phyloP scores from a whole-genome alignment of 1,140 invertebrate genomes.

The Calephelis nemesis region DNA sequence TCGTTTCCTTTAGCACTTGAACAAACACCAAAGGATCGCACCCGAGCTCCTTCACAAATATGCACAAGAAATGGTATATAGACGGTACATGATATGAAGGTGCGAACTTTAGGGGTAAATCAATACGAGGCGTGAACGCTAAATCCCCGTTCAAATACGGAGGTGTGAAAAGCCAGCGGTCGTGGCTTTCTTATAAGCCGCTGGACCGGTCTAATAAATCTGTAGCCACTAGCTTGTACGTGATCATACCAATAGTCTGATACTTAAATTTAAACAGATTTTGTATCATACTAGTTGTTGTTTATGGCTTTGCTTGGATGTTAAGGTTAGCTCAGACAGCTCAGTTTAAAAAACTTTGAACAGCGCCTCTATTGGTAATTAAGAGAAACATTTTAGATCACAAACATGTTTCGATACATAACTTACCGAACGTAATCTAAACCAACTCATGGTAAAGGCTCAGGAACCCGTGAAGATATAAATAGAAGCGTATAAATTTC shows the following conservation, averaged over 20 bases:
- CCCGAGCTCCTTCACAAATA: conserved; percentile 36
- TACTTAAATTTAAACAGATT: too few relatives aligned
- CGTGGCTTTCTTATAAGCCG: conserved; percentile 60
- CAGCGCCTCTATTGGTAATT: too few relatives aligned
- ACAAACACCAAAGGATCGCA: conserved; percentile 21
- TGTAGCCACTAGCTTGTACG: conserved; percentile 31
- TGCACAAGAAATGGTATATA: conserved; percentile 35
- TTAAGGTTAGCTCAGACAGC: too few relatives aligned
- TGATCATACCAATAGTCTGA: conserved; percentile 17
- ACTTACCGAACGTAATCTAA: too few relatives aligned
- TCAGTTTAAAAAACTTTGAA: too few relatives aligned
- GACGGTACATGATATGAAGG: conserved; percentile 30
- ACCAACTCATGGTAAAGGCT: too few relatives aligned
- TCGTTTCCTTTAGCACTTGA: neutral
- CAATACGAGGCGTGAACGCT: conserved; percentile 71
- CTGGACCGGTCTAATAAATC: conserved; percentile 58
- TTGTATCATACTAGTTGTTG: too few relatives aligned
- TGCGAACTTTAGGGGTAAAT: conserved; percentile 67
- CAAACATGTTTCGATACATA: too few relatives aligned
- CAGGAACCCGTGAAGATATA: too few relatives aligned
- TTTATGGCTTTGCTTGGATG: too few relatives aligned
- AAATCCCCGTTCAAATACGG: conserved; percentile 66
- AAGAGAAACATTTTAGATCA: too few relatives aligned
- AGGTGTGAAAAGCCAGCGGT: conserved; percentile 72
- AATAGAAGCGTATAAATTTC: too few relatives aligned